phyloP scores from a whole-genome alignment of 2,113 vertebrate species.

The Alectura lathami region DNA sequence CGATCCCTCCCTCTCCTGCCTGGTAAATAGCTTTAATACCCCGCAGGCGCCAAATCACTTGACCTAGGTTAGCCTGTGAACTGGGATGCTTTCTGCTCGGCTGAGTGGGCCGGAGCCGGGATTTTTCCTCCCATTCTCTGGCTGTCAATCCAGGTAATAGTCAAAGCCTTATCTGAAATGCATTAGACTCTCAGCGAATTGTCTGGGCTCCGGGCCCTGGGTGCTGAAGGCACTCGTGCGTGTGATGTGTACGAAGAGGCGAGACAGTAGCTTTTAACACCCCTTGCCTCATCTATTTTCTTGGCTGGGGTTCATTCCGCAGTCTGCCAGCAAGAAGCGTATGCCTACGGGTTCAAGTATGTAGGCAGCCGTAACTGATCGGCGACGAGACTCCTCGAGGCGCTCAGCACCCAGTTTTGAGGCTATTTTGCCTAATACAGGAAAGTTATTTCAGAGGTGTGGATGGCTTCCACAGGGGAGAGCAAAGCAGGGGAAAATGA shows the following conservation, averaged over 20 bases:
- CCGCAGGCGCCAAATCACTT: constrained; percentile 88
- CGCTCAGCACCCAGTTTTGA: neutral
- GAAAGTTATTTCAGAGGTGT: neutral
- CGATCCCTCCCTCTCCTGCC: neutral
- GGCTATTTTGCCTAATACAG: neutral
- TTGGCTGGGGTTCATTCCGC: constrained; percentile 1
- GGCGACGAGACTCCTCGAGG: neutral
- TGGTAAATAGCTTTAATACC: constrained; percentile 86
- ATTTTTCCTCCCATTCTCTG: constrained; percentile 77
- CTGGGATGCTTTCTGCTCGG: constrained; percentile 81
- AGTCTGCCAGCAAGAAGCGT: neutral
- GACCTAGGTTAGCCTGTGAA: constrained; percentile 81
- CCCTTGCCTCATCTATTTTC: neutral
- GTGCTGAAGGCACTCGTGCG: constrained; percentile 61
- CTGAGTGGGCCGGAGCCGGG: constrained; percentile 76
- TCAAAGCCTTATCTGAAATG: constrained; percentile 79
- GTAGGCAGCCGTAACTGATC: neutral
- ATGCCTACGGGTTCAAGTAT: neutral
- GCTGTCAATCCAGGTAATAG: constrained; percentile 85
- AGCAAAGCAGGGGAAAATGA: neutral
- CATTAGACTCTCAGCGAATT: constrained; percentile 41
- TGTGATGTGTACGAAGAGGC: constrained; percentile 56
- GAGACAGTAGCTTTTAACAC: constrained; percentile 32
- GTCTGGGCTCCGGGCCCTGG: constrained; percentile 64
- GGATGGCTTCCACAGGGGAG: neutral